Evolutionary conservation across 2,113 vertebrate genomes (phyloP), one percentile per base, ranked within the genome.

Genomic region (Suncus etruscus): DNA sequence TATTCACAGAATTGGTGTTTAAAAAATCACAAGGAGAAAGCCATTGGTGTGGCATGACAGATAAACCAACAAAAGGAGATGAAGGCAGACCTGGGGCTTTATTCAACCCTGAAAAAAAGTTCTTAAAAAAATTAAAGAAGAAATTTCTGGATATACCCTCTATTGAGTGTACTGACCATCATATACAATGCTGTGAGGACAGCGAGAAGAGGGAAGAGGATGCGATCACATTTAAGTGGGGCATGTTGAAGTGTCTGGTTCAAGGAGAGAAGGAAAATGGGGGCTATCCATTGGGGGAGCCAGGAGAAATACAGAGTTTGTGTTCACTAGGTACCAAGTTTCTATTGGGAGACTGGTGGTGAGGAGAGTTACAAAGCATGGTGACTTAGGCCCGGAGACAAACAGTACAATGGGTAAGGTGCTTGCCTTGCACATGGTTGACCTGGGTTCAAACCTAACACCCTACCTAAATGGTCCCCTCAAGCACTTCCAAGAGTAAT

Each of bases 51-150:
- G 39, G 5, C 4, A n/a, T 11, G 70, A 72, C 20, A n/a, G 29
- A 31, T 70, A 14, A n/a, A 75, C 63, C 66, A 87, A 78, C 31
- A 87, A 83, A 83, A 82, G 31, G 24, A 31, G n/a, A 12, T 29
- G 22, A 24, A 25, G 22, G 74, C 0, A 27, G 25, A 69, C 31
- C 51, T 22, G 18, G 31, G 14, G 61, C 25, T 54, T 25, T 72
- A 58, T 20, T n/a, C 61, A 10, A 3, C 24, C 45, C 78, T 82
- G 2, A 85, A 68, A 82, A 22, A 16, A 61, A 22, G 22, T 16
- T 58, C 11, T 15, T 54, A 54, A 54, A 61, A 22, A 61, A 61
- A 58, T 5, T 16, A 16, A 39, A 61, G 54, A 72, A 78, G 27
- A 73, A 31, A 45, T 83, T 31, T 20, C 65, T 73, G 58, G 18